Evolutionary conservation across 2,113 vertebrate species (phyloP).

Genomic region (Callipepla squamata): DNA sequence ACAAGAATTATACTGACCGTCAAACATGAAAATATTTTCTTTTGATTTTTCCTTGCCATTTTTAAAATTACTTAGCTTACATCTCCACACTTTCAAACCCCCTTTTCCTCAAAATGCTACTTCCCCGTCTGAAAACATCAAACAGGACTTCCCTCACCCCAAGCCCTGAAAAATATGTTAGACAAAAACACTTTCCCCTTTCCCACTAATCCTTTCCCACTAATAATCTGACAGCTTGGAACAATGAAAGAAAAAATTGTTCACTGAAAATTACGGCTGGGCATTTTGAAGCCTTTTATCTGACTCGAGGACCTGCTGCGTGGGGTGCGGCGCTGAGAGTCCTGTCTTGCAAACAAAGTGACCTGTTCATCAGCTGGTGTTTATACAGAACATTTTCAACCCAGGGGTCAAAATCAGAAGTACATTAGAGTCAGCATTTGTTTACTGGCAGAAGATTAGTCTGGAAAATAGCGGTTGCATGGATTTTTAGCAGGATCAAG

Average conservation of each 20-base stretch:
- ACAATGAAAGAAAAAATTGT: conserved; percentile 38
- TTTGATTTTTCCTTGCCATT: not conserved
- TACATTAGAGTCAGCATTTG: conserved; percentile 44
- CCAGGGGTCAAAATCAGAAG: conserved; percentile 59
- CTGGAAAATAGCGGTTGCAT: not conserved
- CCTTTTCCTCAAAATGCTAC: not conserved
- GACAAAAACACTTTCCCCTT: not conserved
- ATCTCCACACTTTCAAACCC: not conserved
- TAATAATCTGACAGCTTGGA: conserved; percentile 35
- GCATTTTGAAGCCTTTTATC: conserved; percentile 60
- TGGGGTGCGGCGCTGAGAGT: not conserved
- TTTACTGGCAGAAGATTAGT: conserved; percentile 51
- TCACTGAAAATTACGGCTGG: conserved; percentile 57
- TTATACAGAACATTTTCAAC: conserved; percentile 56
- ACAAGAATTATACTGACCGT: not conserved
- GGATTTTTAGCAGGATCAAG: conserved; percentile 39
- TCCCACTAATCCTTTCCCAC: conserved; percentile 22
- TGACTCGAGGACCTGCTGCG: conserved; percentile 41
- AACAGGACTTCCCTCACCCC: not conserved
- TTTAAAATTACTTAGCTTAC: not conserved
- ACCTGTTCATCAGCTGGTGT: conserved; percentile 56
- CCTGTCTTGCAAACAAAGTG: conserved; percentile 40
- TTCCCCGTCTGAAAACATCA: not conserved
- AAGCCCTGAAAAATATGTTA: not conserved
- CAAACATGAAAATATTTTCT: not conserved